Base-by-base conservation (phyloP, 2,113 vertebrate genomes). In the Sciurus niger region DNA sequence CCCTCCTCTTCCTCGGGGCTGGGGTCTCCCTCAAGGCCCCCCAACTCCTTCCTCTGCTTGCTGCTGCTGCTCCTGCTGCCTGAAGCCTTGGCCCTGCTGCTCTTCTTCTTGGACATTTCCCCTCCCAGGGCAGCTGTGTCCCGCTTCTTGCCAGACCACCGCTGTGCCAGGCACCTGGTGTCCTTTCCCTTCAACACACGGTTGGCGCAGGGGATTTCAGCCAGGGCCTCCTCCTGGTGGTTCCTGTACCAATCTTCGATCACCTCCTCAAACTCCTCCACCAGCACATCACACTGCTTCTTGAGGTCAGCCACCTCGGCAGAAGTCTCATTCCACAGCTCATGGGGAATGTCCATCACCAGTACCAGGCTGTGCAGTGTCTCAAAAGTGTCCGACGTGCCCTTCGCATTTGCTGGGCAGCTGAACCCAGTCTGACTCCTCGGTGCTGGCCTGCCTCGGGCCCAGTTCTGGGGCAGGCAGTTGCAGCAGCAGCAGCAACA, bases 291-390 rank as follows among this genome's bases (percentile, higher is more conserved):
- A 0, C 99, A 99, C 99, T 99, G 99, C 94, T 99, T 99, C 97
- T 99, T 99, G 92, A 99, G 99, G 98, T 99, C 99, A 0, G 99
- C 99, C 72, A 99, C 99, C 96, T 99, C 99, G 0, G 99, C 99
- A 0, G 99, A 99, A 0, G 99, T 99, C 98, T 99, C 99, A 0
- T 99, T 99, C 99, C 99, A 99, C 86, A 99, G 98, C 98, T 99
- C 99, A 0, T 99, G 99, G 43, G 99, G 99, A 78, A 99, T 99
- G 93, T 99, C 99, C 99, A 99, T 99, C 97, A 99, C 99, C 96
- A 99, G 99, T 46, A 99, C 99, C 97, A 99, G 97, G 84, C 99
- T 99, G 84, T 99, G 99, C 1, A 99, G 98, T 0, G 99, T 99
- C 98, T 99, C 99, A 55, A 99, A 99, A 0, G 99, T 99, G 98